Conservation (phyloP, 2,113 vertebrate genomes). For the Macquaria australasica region DNA sequence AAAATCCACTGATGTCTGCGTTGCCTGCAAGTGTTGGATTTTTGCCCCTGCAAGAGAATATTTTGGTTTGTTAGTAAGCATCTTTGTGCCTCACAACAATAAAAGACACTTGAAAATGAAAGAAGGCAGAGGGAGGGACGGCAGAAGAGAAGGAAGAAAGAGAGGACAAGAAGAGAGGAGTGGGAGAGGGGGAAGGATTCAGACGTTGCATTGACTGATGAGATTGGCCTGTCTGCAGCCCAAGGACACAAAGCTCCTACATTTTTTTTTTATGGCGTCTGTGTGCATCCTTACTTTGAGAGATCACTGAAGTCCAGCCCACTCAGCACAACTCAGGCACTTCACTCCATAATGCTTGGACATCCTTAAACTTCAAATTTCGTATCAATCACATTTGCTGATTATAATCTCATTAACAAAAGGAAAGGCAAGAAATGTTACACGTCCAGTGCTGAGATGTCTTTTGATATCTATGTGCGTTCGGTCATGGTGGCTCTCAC, state of each 20-base stretch:
- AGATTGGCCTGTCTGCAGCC: conserved; percentile 10
- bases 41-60: conserved; percentile 27
- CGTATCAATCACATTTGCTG: not conserved
- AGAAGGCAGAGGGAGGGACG: not conserved
- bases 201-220: not conserved
- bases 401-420: not conserved
- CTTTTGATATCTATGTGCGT: not conserved
- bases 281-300: conserved; percentile 5
- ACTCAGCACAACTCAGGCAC: not conserved
- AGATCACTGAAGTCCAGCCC: not conserved
- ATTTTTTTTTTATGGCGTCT: not conserved
- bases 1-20: conserved; percentile 48
- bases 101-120: conserved; percentile 22
- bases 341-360: not conserved
- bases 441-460: not conserved
- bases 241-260: not conserved
- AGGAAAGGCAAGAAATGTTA: not conserved
- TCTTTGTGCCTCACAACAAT: conserved; percentile 28
- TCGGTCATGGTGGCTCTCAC: not conserved
- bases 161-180: conserved; percentile 15
- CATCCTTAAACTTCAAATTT: not conserved
- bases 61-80: conserved; percentile 36
- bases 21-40: conserved; percentile 24
- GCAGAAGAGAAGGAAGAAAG: not conserved
- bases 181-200: not conserved